Base-by-base conservation (phyloP, 2,113 vertebrate genomes). In the Plecturocebus donacophilus region DNA sequence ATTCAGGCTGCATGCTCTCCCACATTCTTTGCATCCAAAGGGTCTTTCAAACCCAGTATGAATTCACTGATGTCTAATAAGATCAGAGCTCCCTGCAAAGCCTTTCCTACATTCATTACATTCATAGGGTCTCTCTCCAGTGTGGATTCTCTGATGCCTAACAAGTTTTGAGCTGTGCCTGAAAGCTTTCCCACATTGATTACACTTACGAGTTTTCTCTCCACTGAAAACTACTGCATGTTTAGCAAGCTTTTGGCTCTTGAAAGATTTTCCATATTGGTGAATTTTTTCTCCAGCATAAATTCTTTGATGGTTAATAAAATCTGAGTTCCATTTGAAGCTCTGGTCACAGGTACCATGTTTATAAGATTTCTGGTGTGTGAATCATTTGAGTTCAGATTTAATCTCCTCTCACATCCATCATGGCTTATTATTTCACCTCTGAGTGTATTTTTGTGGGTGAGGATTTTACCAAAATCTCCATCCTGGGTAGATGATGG, bases 161-260 rank as follows among this genome's bases (percentile, higher is more conserved):
- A 95, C 91, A n/a, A 98, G 97, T 8, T 94, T 95, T 25, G 96
- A 96, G 73, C 92, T 96, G 32, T 94, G 90, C 30, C 91, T 95
- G 86, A 98, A 98, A 52, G 73, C 87, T 79, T 97, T 98, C 20
- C 96, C 98, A 90, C 97, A 98, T 25, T 96, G 85, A 2, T 87
- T 91, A 88, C 97, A 98, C 40, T 83, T 84, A 61, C 97, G 92
- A 20, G 87, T 90, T 80, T 97, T 98, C 35, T 92, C 89, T 97
- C 98, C 98, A 0, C 97, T 98, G 96, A 98, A 99, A 49, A 98
- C 97, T 45, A 98, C 98, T 80, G 98, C 93, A 95, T 98, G 98
- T n/a, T 98, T 98, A 93, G 98, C 97, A 30, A 99, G 98, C 35
- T 98, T 98, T 52, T 97, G 98, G n/a, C 97, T 98, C 7, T 98